phyloP scores from a whole-genome alignment of 2,113 vertebrate genomes.

The Microtus oregoni region DNA sequence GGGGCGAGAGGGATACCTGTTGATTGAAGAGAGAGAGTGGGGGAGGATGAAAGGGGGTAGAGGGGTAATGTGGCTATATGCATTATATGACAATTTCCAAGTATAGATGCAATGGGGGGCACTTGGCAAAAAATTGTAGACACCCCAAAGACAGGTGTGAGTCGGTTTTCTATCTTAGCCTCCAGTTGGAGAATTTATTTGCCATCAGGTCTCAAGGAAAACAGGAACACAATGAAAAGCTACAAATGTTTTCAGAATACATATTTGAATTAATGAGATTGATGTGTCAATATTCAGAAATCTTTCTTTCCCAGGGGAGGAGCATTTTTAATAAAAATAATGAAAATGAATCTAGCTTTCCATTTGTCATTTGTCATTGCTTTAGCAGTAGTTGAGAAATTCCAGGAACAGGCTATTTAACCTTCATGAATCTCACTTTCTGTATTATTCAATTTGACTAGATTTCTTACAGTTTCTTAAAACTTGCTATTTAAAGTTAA shows the following conservation, averaged over 20 bases:
- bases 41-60: not conserved
- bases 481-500: not conserved
- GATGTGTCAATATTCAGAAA: not conserved
- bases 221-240: not conserved
- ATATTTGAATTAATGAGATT: not conserved
- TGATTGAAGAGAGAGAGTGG: not conserved
- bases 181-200: not conserved
- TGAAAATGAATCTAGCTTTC: not conserved
- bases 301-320: not conserved
- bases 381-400: not conserved
- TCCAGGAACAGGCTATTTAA: not conserved
- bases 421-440: not conserved
- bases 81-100: not conserved
- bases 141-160: not conserved
- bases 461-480: not conserved
- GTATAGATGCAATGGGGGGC: not conserved
- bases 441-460: not conserved
- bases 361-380: not conserved
- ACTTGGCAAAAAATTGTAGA: not conserved
- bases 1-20: not conserved
- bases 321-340: not conserved
- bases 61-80: not conserved
- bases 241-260: not conserved
- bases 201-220: not conserved
- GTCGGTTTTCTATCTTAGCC: not conserved